Percentiles rank a stretch among this genome's conserved stretches.
These are phyloP conservation scores for Burhinus oedicnemus DNA, from an alignment of 2,113 vertebrate genomes.

Conservation along the genomic window DNA sequence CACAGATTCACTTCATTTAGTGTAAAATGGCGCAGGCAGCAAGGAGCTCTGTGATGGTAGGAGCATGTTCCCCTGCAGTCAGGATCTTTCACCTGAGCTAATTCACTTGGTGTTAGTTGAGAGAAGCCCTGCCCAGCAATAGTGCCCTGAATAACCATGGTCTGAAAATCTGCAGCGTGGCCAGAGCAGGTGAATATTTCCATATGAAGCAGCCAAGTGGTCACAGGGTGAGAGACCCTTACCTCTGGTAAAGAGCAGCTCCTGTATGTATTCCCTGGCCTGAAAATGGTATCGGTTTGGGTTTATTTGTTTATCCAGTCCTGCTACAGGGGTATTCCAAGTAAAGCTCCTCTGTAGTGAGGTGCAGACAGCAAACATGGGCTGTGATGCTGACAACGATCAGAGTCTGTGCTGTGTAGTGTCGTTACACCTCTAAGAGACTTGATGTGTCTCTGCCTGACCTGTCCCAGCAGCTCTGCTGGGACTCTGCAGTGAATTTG, in stretches of 20 bases:
- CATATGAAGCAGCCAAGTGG: background rate
- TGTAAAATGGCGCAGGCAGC: background rate
- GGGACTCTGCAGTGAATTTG: background rate
- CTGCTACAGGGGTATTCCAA: background rate
- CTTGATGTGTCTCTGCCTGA: background rate
- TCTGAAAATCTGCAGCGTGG: background rate
- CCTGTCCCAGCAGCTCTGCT: background rate
- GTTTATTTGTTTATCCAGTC: background rate
- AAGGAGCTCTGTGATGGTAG: background rate
- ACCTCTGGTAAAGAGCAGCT: background rate
- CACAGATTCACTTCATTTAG: background rate
- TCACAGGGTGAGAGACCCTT: background rate
- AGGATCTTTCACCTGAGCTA: background rate
- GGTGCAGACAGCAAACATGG: rapidly evolving
- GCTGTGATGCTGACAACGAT: background rate
- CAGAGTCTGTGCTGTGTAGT: background rate
- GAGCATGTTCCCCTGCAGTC: background rate
- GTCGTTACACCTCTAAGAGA: too few relatives aligned
- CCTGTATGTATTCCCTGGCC: background rate
- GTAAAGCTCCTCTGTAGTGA: background rate
- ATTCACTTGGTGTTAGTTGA: background rate
- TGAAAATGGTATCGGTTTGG: background rate
- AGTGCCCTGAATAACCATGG: background rate
- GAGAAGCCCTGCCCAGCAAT: background rate
- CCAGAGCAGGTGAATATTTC: background rate